Base-by-base conservation (phyloP, 1,140 invertebrate species). In the Ylistrum balloti region DNA sequence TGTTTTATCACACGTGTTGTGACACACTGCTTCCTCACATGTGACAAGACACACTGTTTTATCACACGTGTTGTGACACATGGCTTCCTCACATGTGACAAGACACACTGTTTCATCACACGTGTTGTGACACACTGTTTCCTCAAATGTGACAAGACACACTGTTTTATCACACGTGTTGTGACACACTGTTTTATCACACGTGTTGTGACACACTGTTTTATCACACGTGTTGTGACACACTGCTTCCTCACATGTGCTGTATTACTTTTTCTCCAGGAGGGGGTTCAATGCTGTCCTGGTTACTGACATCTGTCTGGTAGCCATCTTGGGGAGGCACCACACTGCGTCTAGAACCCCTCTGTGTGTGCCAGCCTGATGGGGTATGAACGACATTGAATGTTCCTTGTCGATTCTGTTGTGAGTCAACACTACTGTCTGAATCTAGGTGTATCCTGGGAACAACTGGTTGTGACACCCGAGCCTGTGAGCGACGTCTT, bases 271-370 rank as follows among this genome's bases (percentile, higher is more conserved):
- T 28, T 1, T 74, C n/a, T 28, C n/a, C 1, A 28, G 56, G n/a
- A 22, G n/a, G 56, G 9, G 56, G n/a, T 11, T 74, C 56, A 74
- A 28, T 74, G 15, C 22, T 74, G 3, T 74, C 56, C 56, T 74
- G 56, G 56, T 74, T n/a, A n/a, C 56, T 74, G 56, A 74, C 56
- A 28, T 74, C 56, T 5, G 56, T 74, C 56, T 74, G 56, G 56
- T 74, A 74, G n/a, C 56, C 56, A 74, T 74, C 56, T n/a, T 74
- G 56, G 28, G n/a, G 22, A 5, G 56, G 56, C 28, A n/a, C 11
- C 17, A 7, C 56, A 9, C 17, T 74, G 56, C 0, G 22, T 74
- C 28, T 74, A 74, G 56, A 17, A 5, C 56, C 56, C 56, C 56
- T 74, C 56, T 74, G 56, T n/a, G 56, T 74, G 13, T 74, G 56